A percentile compares a stretch with the other conserved stretches of the same genome.
Conservation (phyloP, 2,113 vertebrate genomes). For the Cyprinus carpio region DNA sequence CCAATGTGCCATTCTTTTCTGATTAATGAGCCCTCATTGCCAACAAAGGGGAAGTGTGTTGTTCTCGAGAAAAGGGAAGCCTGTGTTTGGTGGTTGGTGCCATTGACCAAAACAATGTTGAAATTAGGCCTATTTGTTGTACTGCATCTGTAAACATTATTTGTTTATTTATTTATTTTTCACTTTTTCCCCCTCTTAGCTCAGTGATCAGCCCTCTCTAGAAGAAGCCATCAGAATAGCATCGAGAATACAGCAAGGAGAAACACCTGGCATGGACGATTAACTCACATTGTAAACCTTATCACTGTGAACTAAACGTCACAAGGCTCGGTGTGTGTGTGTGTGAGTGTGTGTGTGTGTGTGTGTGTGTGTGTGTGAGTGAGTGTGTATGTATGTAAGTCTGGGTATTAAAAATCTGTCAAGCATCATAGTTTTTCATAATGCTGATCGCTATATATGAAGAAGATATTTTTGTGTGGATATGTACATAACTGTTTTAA, state of each 20-base stretch:
- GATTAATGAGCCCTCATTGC: slow-evolving; percentile 7
- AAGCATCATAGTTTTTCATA: slow-evolving; percentile 39
- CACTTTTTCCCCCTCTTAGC: slow-evolving; percentile 71
- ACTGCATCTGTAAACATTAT: not conserved
- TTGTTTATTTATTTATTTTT: not conserved
- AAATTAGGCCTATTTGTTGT: not conserved
- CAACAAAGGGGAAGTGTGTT: not conserved
- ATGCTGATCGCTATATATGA: slow-evolving; percentile 48
- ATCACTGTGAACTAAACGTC: slow-evolving; percentile 52
- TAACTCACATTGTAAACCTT: slow-evolving; percentile 65
- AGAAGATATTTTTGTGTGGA: slow-evolving; percentile 61
- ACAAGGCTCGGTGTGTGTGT: not conserved
- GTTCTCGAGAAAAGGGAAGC: not conserved
- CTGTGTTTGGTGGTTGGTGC: not conserved
- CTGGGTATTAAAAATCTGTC: not conserved
- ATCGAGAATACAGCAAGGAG: slow-evolving; percentile 97
- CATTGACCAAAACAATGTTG: not conserved
- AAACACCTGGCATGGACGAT: slow-evolving; percentile 93
- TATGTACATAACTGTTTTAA: slow-evolving; percentile 80
- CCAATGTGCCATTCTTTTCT: not conserved
- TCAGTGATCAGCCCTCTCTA: slow-evolving; percentile 94
- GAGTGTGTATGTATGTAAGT: not conserved
- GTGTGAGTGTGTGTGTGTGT: not conserved
- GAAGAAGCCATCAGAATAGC: slow-evolving; percentile 99
- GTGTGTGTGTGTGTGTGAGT: not conserved